Conservation (phyloP, 1,140 invertebrate species). For the Tyrophagus putrescentiae region DNA sequence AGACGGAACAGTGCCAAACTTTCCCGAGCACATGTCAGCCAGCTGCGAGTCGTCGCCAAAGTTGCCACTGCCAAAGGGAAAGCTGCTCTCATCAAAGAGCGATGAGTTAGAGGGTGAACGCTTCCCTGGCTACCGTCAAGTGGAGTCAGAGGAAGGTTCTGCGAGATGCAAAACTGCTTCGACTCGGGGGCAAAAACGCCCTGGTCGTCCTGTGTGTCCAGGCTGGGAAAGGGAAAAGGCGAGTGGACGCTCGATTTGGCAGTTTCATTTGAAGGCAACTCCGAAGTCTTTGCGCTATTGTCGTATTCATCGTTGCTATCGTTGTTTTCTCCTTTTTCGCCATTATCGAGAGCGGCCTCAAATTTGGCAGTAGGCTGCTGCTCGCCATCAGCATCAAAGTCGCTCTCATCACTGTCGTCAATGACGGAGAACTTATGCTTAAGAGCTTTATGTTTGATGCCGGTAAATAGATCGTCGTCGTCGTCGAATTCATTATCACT, state of each 20-base stretch:
- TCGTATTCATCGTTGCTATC: neutral
- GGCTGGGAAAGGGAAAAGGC: too few relatives aligned
- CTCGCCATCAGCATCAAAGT: neutral
- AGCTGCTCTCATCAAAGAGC: too few relatives aligned
- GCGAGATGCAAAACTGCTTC: slow-evolving; percentile 2
- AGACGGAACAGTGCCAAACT: too few relatives aligned
- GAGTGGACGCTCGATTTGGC: too few relatives aligned
- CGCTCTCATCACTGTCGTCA: neutral
- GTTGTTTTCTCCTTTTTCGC: slow-evolving; percentile 2
- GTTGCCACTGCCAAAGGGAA: too few relatives aligned
- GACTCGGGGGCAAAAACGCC: too few relatives aligned
- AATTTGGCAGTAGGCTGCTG: too few relatives aligned
- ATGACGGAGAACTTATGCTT: too few relatives aligned
- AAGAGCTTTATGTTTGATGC: neutral
- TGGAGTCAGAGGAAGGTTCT: slow-evolving; percentile 3
- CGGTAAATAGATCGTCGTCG: neutral
- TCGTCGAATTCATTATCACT: neutral
- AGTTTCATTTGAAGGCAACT: neutral
- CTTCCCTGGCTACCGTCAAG: too few relatives aligned
- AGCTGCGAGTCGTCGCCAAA: slow-evolving; percentile 12
- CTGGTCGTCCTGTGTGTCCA: too few relatives aligned
- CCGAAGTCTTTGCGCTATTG: neutral
- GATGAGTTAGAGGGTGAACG: neutral
- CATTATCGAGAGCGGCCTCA: neutral
- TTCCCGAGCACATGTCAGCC: neutral